These are phyloP conservation scores for Agelas oroides DNA, from an alignment of 37 sponge, comb jelly and placozoan species.

Conservation along the genomic window DNA sequence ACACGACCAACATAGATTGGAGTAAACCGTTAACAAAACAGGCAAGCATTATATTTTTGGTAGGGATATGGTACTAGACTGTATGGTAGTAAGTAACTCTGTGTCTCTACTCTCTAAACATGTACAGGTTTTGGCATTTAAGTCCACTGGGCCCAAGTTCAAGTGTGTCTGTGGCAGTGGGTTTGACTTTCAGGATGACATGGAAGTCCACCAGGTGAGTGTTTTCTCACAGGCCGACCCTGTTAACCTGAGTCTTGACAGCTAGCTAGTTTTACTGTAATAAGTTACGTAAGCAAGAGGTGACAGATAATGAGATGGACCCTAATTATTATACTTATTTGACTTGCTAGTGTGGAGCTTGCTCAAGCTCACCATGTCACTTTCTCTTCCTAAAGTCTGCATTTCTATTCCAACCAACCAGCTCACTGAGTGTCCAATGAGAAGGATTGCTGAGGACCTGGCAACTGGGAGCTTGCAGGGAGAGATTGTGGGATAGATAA, in stretches of 20 bases:
- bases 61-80: background rate
- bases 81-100: background rate
- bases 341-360: too few species aligned
- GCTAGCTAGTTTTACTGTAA: too few species aligned
- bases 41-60: background rate
- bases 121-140: background rate
- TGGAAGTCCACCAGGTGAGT: slow-evolving; percentile 81
- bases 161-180: slow-evolving; percentile 54
- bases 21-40: slow-evolving; percentile 50
- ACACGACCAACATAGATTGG: slow-evolving; percentile 67
- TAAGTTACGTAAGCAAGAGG: too few species aligned
- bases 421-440: slow-evolving; percentile 45
- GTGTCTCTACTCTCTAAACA: too few species aligned
- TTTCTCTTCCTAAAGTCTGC: too few species aligned
- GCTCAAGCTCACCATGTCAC: too few species aligned
- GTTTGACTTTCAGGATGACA: slow-evolving; percentile 73
- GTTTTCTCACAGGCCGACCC: too few species aligned
- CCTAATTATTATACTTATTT: too few species aligned
- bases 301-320: too few species aligned
- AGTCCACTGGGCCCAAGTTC: slow-evolving; percentile 1
- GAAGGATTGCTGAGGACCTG: slow-evolving; percentile 13
- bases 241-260: too few species aligned
- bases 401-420: background rate
- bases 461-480: background rate
- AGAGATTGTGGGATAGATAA: slow-evolving; percentile 21